These are phyloP conservation scores for Sebastolobus alascanus DNA, from an alignment of 2,797 vertebrate species.

Conservation along the genomic window DNA sequence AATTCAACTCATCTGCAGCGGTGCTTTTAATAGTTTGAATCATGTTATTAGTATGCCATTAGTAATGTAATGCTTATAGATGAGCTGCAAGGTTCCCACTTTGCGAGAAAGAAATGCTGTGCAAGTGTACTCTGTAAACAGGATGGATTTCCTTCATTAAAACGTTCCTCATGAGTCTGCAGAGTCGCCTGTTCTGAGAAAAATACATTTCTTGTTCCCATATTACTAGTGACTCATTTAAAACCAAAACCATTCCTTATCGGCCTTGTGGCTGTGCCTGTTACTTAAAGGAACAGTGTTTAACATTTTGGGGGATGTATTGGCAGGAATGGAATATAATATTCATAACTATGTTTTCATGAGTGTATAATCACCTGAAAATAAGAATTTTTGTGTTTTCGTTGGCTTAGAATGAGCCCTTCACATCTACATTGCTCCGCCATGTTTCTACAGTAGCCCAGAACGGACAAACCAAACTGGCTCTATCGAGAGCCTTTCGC, in stretches of 20 bases:
- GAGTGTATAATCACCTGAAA: too few species aligned
- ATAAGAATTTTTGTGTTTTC: too few species aligned
- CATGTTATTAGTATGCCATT: conserved; percentile 27
- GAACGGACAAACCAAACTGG: too few species aligned
- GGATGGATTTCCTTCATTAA: conserved; percentile 43
- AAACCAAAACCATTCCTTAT: background rate
- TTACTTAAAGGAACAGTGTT: conserved; percentile 2
- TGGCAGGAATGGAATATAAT: too few species aligned
- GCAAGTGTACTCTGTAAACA: conserved; percentile 30
- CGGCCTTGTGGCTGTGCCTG: background rate
- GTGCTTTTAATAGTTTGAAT: conserved; percentile 48
- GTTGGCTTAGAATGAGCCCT: too few species aligned
- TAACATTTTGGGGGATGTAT: too few species aligned
- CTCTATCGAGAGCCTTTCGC: too few species aligned
- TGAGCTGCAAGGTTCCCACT: conserved; percentile 16
- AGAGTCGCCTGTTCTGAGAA: background rate
- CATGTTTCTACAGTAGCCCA: too few species aligned
- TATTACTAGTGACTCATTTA: conserved; percentile 3
- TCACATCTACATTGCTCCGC: too few species aligned
- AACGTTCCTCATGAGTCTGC: conserved; percentile 8
- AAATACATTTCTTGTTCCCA: conserved; percentile 15
- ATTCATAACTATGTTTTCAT: too few species aligned
- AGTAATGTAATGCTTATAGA: conserved; percentile 24
- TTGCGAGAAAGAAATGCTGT: conserved; percentile 17
- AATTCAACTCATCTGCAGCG: conserved; percentile 56